Percentiles rank a stretch among this genome's conserved stretches.
Evolutionary conservation across 2,888 invertebrate species (phyloP).

Genomic region (Athrips mouffetella): DNA sequence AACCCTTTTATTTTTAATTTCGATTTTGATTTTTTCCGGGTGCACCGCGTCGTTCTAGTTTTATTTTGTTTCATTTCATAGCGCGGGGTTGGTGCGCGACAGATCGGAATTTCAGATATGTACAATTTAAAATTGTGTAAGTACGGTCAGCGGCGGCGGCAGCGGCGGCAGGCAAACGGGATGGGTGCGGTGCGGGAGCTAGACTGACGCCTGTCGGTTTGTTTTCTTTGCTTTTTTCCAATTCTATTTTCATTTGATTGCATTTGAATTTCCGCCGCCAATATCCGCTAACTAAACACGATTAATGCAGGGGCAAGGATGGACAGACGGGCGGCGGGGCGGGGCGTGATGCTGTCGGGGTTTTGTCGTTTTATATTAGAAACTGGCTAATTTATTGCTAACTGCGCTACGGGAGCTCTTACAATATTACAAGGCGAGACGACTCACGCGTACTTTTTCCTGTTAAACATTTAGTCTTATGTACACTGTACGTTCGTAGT

Average conservation of each 20-base stretch:
- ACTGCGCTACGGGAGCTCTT: constrained; percentile 64
- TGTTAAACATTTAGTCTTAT: not conserved
- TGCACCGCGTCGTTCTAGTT: constrained; percentile 67
- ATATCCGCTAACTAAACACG: constrained; percentile 80
- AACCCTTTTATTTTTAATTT: constrained; percentile 76
- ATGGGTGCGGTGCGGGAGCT: constrained; percentile 31
- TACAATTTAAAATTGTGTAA: constrained; percentile 79
- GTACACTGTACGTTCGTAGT: too few relatives aligned
- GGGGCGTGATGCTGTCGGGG: constrained; percentile 56
- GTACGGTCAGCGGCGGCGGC: constrained; percentile 65
- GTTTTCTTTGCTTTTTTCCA: constrained; percentile 76
- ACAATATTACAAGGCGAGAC: constrained; percentile 42
- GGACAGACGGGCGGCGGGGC: constrained; percentile 65
- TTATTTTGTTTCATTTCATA: constrained; percentile 79
- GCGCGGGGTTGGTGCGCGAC: constrained; percentile 76
- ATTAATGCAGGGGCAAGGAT: constrained; percentile 75
- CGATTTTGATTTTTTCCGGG: constrained; percentile 76
- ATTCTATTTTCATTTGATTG: constrained; percentile 79
- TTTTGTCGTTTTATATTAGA: constrained; percentile 78
- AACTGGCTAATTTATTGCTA: constrained; percentile 76
- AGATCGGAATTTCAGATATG: constrained; percentile 79
- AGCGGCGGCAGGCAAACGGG: constrained; percentile 33
- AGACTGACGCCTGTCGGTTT: constrained; percentile 78
- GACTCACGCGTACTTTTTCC: constrained; percentile 4
- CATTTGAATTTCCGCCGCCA: constrained; percentile 78